Evolutionary conservation across 2,113 vertebrate species (phyloP).

Genomic region (Nanorana parkeri): DNA sequence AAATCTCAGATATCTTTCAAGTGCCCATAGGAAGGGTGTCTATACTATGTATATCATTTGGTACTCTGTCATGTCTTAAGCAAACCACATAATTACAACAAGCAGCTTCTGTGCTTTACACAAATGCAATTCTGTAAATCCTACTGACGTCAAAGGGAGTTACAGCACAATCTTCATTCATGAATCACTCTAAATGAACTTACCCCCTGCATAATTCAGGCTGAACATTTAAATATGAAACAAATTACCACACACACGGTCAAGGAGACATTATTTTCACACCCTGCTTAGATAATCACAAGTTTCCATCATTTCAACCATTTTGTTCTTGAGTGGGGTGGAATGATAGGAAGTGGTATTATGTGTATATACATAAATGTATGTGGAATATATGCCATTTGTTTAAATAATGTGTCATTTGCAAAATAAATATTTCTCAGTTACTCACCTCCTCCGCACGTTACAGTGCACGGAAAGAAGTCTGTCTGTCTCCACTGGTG

Average conservation of each 20-base stretch:
- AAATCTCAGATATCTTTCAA: too few relatives aligned
- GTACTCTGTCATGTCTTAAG: conserved; percentile 10
- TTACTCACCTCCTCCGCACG: conserved; percentile 89
- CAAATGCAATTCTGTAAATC: conserved; percentile 1
- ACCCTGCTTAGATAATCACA: conserved; percentile 10
- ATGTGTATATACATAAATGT: not conserved
- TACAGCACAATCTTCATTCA: conserved; percentile 3
- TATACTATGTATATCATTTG: not conserved
- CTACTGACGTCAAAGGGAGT: conserved; percentile 27
- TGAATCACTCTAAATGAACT: conserved; percentile 22
- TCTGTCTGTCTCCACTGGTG: conserved; percentile 86
- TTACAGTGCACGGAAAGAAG: conserved; percentile 85
- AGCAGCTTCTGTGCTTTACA: conserved; percentile 27
- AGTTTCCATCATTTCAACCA: conserved; percentile 2
- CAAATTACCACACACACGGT: not conserved
- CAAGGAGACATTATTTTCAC: conserved; percentile 32
- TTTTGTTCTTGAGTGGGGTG: conserved; percentile 11
- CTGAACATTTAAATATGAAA: conserved; percentile 18
- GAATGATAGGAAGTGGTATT: not conserved
- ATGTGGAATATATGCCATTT: conserved; percentile 13
- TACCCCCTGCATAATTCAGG: conserved; percentile 9
- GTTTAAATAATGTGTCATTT: conserved; percentile 13
- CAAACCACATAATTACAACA: conserved; percentile 15
- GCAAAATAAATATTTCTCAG: conserved; percentile 1
- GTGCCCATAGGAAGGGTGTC: not conserved